These are phyloP conservation scores for Cyclina sinensis DNA, from an alignment of 1,140 invertebrate species.

Conservation along the genomic window DNA sequence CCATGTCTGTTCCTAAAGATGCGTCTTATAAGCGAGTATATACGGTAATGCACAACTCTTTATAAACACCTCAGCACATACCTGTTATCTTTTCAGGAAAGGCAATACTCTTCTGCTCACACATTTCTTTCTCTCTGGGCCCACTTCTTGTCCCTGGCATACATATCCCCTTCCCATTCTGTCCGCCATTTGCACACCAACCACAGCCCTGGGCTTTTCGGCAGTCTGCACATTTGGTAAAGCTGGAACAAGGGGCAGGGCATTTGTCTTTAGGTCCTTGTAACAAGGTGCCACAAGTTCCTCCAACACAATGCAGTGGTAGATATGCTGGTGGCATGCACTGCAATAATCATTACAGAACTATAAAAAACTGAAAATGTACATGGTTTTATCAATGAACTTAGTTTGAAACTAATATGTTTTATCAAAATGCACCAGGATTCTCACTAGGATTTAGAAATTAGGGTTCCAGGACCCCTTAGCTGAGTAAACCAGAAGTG, in stretches of 20 bases:
- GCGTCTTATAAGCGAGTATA: too few relatives aligned
- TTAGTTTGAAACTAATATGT: too few relatives aligned
- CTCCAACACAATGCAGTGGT: constrained; percentile 94
- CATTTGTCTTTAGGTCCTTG: constrained; percentile 91
- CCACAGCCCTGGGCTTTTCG: constrained; percentile 94
- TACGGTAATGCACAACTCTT: too few relatives aligned
- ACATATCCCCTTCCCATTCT: constrained; percentile 87
- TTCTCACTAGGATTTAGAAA: too few relatives aligned
- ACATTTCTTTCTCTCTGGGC: constrained; percentile 82
- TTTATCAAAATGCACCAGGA: too few relatives aligned
- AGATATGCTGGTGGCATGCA: constrained; percentile 95
- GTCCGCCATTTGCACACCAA: constrained; percentile 87
- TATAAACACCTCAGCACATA: constrained; percentile 59
- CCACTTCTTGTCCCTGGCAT: constrained; percentile 86
- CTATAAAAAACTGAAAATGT: too few relatives aligned
- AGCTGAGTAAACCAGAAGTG: too few relatives aligned
- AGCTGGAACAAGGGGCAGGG: constrained; percentile 92
- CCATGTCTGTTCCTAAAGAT: too few relatives aligned
- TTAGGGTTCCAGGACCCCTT: too few relatives aligned
- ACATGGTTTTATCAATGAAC: too few relatives aligned
- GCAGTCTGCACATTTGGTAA: constrained; percentile 95
- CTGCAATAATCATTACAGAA: constrained; percentile 81
- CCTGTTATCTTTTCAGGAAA: constrained; percentile 65
- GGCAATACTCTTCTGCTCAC: constrained; percentile 77
- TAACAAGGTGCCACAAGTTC: constrained; percentile 93